Evolutionary conservation across 2,113 vertebrate genomes (phyloP).

Genomic region (Chionomys nivalis): DNA sequence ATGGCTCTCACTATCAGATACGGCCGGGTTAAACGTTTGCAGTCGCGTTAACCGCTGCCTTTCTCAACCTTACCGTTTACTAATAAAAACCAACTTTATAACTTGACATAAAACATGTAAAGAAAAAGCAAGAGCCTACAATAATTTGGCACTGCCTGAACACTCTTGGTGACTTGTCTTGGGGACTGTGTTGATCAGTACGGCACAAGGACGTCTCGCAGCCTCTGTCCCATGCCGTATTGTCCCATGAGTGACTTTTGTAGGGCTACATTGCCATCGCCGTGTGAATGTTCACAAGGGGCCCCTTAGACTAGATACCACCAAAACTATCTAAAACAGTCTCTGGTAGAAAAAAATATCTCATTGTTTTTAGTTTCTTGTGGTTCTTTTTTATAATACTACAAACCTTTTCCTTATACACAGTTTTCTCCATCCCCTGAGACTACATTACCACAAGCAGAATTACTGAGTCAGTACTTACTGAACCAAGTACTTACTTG

Average conservation of each 20-base stretch:
- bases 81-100: background rate
- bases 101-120: background rate
- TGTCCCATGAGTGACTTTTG: constrained; percentile 1
- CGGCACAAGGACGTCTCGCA: background rate
- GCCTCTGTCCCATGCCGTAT: background rate
- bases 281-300: background rate
- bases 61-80: background rate
- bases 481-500: background rate
- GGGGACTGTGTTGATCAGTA: background rate
- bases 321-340: background rate
- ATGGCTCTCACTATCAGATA: background rate
- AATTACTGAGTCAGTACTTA: background rate
- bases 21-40: background rate
- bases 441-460: background rate
- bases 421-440: background rate
- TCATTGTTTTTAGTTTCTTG: constrained; percentile 22
- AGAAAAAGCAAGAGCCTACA: background rate
- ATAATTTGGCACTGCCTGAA: background rate
- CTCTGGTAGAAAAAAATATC: background rate
- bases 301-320: background rate
- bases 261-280: background rate
- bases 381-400: background rate
- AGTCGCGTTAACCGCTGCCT: background rate
- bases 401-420: background rate
- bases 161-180: constrained; percentile 16